Percentiles rank a stretch among this genome's conserved stretches.
Evolutionary conservation across 2,888 invertebrate genomes (phyloP).

Genomic region (Plagodis pulveraria): DNA sequence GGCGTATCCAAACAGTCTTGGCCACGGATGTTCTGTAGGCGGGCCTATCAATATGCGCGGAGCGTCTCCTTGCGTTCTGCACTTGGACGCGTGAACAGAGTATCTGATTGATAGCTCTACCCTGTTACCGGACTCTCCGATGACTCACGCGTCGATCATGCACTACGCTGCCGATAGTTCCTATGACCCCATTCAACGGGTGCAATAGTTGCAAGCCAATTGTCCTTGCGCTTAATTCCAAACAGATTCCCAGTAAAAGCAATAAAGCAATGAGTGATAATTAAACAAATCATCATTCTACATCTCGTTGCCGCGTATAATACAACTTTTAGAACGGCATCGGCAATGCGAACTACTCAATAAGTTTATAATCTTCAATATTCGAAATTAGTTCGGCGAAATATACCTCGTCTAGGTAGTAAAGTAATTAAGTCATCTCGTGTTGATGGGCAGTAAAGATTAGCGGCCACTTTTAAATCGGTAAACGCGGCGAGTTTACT

Average conservation of each 20-base stretch:
- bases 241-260: constrained; percentile 68
- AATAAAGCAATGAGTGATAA: constrained; percentile 56
- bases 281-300: constrained; percentile 35
- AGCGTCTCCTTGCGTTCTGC: constrained; percentile 61
- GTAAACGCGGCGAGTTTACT: constrained; percentile 9
- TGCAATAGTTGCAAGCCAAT: constrained; percentile 67
- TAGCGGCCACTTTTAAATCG: constrained; percentile 29
- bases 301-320: constrained; percentile 18
- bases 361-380: constrained; percentile 21
- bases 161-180: constrained; percentile 69
- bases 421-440: constrained; percentile 39
- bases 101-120: constrained; percentile 66
- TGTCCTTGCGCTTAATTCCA: constrained; percentile 77
- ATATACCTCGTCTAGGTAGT: constrained; percentile 28
- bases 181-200: constrained; percentile 77
- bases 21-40: constrained; percentile 64
- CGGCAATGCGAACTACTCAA: constrained; percentile 11
- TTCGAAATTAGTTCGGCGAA: constrained; percentile 27
- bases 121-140: constrained; percentile 67
- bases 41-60: constrained; percentile 69
- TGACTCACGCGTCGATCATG: constrained; percentile 75
- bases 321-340: constrained; percentile 15
- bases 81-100: constrained; percentile 63
- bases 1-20: constrained; percentile 56
- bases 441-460: constrained; percentile 49